phyloP scores from a whole-genome alignment of 2,113 vertebrate species.

The Rhinolophus sinicus region DNA sequence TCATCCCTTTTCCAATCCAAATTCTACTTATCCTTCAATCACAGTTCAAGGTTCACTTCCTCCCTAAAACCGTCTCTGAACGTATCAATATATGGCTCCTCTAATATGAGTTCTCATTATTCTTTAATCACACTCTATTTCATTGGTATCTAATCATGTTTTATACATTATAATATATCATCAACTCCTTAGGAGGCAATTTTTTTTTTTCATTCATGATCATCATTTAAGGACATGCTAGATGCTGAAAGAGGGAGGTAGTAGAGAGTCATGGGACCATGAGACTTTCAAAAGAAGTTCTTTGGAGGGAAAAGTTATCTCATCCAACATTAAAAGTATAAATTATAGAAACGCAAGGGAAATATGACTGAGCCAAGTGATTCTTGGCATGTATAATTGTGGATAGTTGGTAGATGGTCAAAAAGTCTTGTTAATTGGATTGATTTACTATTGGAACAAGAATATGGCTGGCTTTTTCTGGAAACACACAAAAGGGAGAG shows the following conservation, averaged over 20 bases:
- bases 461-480: not conserved
- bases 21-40: not conserved
- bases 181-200: not conserved
- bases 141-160: not conserved
- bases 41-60: not conserved
- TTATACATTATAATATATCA: not conserved
- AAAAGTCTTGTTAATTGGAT: conserved; percentile 40
- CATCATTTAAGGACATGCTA: not conserved
- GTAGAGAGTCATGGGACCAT: not conserved
- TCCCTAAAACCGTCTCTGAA: not conserved
- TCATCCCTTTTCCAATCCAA: not conserved
- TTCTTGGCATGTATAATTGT: not conserved
- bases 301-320: not conserved
- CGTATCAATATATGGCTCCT: not conserved
- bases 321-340: not conserved
- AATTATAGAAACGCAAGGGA: not conserved
- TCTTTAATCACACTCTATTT: not conserved
- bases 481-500: not conserved
- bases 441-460: conserved; percentile 18
- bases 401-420: not conserved
- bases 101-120: not conserved
- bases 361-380: conserved; percentile 29
- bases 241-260: not conserved
- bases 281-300: not conserved
- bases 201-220: not conserved